These are phyloP conservation scores for Phortica okadai DNA, from an alignment of 2,888 invertebrate genomes.

Conservation along the genomic window DNA sequence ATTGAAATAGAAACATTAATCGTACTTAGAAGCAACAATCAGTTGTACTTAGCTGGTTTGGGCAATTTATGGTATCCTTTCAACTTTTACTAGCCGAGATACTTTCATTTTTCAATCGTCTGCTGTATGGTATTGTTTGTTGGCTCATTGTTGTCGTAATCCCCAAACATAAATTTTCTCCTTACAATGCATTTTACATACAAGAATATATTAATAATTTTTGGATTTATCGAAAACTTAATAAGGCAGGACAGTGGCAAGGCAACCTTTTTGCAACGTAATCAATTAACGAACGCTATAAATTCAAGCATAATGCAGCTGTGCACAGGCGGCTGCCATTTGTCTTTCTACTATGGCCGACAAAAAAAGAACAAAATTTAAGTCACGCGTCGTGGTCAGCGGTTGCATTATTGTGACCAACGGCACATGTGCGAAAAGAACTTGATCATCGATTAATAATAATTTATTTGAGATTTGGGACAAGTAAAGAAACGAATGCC, in stretches of 20 bases:
- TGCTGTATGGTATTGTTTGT: background rate
- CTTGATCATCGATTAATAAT: slow-evolving; percentile 53
- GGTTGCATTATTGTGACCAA: too few relatives aligned
- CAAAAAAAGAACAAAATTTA: background rate
- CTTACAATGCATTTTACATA: background rate
- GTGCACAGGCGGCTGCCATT: slow-evolving; percentile 60
- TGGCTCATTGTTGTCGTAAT: slow-evolving; percentile 14
- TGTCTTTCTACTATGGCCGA: slow-evolving; percentile 29
- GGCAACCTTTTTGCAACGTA: slow-evolving; percentile 54
- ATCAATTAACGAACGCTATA: slow-evolving; percentile 66
- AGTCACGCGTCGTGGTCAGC: too few relatives aligned
- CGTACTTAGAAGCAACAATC: too few relatives aligned
- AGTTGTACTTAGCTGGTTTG: too few relatives aligned
- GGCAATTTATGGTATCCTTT: background rate
- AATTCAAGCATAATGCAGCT: slow-evolving; percentile 64
- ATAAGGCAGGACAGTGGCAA: background rate
- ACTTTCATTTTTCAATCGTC: background rate
- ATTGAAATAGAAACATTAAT: too few relatives aligned
- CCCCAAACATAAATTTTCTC: background rate
- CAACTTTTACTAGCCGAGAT: background rate
- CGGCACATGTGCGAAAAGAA: too few relatives aligned
- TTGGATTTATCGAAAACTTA: slow-evolving; percentile 58
- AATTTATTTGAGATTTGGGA: slow-evolving; percentile 6
- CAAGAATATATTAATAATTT: slow-evolving; percentile 53
- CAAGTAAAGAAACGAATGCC: slow-evolving; percentile 24